phyloP scores from a whole-genome alignment of 2,797 vertebrate species.

The Siniperca scherzeri region DNA sequence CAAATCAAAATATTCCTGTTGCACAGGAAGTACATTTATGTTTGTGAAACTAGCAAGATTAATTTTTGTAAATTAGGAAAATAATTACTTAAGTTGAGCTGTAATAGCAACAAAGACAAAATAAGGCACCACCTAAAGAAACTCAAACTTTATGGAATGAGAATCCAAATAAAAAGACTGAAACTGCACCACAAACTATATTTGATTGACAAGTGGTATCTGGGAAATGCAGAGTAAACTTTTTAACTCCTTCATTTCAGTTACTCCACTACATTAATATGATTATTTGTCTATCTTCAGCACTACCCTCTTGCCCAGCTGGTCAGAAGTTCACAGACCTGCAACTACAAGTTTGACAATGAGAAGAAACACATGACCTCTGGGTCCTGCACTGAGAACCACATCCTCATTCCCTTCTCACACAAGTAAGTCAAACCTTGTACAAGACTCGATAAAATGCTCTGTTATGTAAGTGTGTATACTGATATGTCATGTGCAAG shows the following conservation, averaged over 20 bases:
- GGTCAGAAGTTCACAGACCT: slow-evolving; percentile 92
- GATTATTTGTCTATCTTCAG: slow-evolving; percentile 73
- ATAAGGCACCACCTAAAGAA: not conserved
- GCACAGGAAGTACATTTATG: not conserved
- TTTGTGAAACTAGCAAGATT: not conserved
- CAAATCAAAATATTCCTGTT: not conserved
- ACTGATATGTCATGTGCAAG: not conserved
- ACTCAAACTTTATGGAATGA: not conserved
- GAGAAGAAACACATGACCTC: slow-evolving; percentile 90
- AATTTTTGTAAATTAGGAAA: not conserved
- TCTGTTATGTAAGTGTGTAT: not conserved
- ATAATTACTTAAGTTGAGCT: not conserved
- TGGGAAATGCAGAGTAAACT: not conserved
- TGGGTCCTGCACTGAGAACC: slow-evolving; percentile 91
- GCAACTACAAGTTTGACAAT: slow-evolving; percentile 92
- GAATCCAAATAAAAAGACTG: not conserved
- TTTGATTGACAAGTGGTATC: not conserved
- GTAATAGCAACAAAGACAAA: not conserved
- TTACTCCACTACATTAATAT: too few relatives aligned
- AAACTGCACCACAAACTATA: not conserved
- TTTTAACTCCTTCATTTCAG: slow-evolving; percentile 50
- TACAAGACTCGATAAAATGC: not conserved
- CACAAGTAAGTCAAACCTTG: slow-evolving; percentile 85
- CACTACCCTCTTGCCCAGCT: slow-evolving; percentile 87
- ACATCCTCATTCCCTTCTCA: slow-evolving; percentile 92